Percentiles rank a stretch among this genome's conserved stretches.
Evolutionary conservation across 1,140 invertebrate species (phyloP).

Genomic region (Teleogryllus occipitalis): DNA sequence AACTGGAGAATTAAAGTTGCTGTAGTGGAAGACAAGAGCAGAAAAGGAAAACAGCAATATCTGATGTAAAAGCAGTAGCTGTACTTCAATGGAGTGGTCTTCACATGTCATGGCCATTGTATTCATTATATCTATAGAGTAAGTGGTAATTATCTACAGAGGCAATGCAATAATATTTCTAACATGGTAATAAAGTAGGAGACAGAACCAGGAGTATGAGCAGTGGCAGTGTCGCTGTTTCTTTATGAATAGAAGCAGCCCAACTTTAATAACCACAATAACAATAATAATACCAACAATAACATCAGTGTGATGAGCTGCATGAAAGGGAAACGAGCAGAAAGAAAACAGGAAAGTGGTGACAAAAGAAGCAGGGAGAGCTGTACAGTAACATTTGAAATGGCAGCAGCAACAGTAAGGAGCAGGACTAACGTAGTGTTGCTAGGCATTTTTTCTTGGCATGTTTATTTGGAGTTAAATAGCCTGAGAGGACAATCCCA

Average conservation of each 20-base stretch:
- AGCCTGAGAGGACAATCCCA: slow-evolving; percentile 19
- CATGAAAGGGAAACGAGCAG: background rate
- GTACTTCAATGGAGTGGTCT: background rate
- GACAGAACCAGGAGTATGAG: background rate
- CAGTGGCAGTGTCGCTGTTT: background rate
- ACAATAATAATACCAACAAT: background rate
- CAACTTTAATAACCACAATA: background rate
- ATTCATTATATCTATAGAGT: background rate
- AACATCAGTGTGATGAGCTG: background rate
- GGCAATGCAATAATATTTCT: background rate
- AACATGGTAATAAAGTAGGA: background rate
- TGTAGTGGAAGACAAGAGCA: background rate
- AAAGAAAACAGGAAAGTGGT: background rate
- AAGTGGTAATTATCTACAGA: background rate
- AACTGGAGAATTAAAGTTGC: background rate
- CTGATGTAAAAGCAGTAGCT: background rate
- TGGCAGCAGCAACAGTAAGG: slow-evolving; percentile 17
- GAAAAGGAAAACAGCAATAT: background rate
- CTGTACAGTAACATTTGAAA: background rate
- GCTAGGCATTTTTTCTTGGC: background rate
- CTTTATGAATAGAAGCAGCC: background rate
- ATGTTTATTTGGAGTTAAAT: slow-evolving; percentile 16
- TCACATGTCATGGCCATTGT: too few species aligned
- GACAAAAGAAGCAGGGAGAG: background rate
- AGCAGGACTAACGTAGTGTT: background rate